phyloP scores from a whole-genome alignment of 2,113 vertebrate species.

The Lophochroa leadbeateri region DNA sequence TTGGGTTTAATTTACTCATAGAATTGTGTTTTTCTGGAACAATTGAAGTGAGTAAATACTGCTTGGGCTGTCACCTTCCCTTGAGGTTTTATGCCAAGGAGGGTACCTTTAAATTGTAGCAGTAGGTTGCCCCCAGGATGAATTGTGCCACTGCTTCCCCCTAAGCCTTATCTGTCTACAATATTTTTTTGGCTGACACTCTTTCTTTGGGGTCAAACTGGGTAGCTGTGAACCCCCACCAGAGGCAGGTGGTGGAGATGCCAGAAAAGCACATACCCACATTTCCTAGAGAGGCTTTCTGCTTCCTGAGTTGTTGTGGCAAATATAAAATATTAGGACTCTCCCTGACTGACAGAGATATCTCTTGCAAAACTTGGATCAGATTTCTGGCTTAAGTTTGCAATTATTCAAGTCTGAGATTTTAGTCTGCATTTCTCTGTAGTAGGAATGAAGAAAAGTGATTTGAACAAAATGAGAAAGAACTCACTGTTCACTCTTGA shows the following conservation, averaged over 20 bases:
- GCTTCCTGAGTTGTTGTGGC: neutral
- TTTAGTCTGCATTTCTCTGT: neutral
- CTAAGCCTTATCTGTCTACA: neutral
- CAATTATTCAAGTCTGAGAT: neutral
- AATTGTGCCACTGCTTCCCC: neutral
- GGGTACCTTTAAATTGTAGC: neutral
- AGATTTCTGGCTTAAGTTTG: neutral
- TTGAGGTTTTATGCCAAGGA: neutral
- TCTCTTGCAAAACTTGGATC: neutral
- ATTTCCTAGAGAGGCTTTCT: neutral
- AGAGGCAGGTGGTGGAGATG: neutral
- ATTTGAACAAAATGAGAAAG: neutral
- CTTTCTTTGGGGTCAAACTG: neutral
- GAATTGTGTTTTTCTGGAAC: neutral
- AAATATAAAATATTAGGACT: neutral
- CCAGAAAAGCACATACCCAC: neutral
- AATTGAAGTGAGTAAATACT: neutral
- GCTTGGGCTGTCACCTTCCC: neutral
- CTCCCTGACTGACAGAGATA: neutral
- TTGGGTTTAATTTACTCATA: neutral
- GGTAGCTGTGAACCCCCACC: neutral
- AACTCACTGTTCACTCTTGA: neutral
- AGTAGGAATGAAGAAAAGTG: neutral
- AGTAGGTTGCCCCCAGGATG: accelerated
- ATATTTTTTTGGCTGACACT: neutral